phyloP scores from a whole-genome alignment of 2,113 vertebrate genomes.

The Dendropsophus ebraccatus region DNA sequence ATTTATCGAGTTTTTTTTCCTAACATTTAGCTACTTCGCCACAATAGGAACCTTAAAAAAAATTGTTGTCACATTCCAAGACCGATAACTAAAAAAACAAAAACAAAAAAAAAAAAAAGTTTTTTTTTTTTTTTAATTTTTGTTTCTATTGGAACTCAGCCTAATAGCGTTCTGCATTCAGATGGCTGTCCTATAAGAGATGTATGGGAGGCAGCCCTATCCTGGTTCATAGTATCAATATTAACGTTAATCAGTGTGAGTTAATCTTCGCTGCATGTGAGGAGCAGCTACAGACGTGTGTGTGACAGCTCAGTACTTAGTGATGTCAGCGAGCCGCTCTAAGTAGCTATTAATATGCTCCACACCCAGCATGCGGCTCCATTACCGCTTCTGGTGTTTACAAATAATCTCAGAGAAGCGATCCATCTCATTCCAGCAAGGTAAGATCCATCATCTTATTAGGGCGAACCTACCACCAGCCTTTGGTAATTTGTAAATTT shows the following conservation, averaged over 20 bases:
- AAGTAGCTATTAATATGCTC: constrained; percentile 51
- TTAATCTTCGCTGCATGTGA: constrained; percentile 40
- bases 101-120: no score
- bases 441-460: constrained; percentile 18
- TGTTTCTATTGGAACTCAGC: no score
- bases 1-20: no score
- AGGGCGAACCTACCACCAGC: no score
- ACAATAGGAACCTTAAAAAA: no score
- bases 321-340: constrained; percentile 48
- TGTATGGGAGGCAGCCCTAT: not conserved
- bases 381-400: constrained; percentile 10
- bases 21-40: no score
- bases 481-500: no score
- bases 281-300: not conserved
- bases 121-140: no score
- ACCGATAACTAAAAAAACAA: no score
- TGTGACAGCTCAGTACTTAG: constrained; percentile 43
- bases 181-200: not conserved
- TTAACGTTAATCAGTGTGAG: not conserved
- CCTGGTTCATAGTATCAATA: not conserved
- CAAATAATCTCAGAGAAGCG: not conserved
- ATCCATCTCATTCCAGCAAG: not conserved
- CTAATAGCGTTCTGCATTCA: not conserved
- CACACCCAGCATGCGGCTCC: not conserved
- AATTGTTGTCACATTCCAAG: no score